A percentile compares a stretch with the other conserved stretches of the same genome.
Conservation (phyloP, 2,888 invertebrate genomes). For the Synanthedon myopaeformis region DNA sequence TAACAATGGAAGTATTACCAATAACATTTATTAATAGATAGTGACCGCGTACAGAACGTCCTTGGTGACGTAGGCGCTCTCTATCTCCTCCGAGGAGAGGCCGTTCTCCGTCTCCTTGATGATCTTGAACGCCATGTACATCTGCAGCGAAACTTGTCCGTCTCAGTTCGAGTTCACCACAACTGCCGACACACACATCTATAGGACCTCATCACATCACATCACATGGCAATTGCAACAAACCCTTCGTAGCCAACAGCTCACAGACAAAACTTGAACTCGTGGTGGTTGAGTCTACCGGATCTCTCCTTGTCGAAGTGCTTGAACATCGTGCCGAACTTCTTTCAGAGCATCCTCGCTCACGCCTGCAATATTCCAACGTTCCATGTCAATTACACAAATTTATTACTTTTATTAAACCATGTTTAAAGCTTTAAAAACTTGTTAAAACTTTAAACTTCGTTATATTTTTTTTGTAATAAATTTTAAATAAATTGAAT, state of each 20-base stretch:
- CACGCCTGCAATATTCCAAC: constrained; percentile 69
- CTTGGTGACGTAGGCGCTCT: constrained; percentile 99
- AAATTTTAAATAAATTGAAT: too few species aligned
- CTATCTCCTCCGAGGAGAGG: constrained; percentile 98
- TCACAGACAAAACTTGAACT: constrained; percentile 98
- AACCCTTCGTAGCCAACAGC: constrained; percentile 93
- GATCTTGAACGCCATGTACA: constrained; percentile 99
- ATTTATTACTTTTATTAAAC: too few species aligned
- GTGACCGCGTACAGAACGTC: constrained; percentile 96
- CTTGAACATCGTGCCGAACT: constrained; percentile 97
- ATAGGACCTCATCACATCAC: not conserved
- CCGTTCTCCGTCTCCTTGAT: constrained; percentile 99
- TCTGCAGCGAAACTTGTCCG: constrained; percentile 97
- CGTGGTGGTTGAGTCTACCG: constrained; percentile 97
- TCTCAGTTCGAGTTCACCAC: constrained; percentile 92
- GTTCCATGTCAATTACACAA: too few species aligned
- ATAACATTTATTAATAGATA: constrained; percentile 64
- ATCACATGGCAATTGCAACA: too few species aligned
- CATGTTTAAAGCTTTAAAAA: too few species aligned
- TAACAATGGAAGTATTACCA: constrained; percentile 43
- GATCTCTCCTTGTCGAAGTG: constrained; percentile 99
- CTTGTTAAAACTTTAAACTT: not conserved
- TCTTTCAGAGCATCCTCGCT: constrained; percentile 96
- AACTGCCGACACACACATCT: constrained; percentile 54
- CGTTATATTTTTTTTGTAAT: too few species aligned